phyloP scores from a whole-genome alignment of 2,113 vertebrate species.

The Erythrocebus patas region DNA sequence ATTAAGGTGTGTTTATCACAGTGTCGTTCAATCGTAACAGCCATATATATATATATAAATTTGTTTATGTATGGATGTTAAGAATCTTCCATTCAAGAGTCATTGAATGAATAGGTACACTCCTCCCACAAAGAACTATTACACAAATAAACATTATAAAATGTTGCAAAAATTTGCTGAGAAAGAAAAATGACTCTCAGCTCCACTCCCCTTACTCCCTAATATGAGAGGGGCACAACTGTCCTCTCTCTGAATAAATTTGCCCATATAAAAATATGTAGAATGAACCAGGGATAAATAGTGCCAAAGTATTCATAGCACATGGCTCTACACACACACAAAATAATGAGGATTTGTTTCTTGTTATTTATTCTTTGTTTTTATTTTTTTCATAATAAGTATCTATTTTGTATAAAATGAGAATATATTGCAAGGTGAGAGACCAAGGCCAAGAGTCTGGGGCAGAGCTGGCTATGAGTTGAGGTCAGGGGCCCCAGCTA shows the following conservation, averaged over 20 bases:
- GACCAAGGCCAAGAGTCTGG: not conserved
- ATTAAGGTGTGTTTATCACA: not conserved
- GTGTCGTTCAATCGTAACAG: not conserved
- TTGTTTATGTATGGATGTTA: too few relatives aligned
- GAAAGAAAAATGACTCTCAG: not conserved
- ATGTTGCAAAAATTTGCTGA: not conserved
- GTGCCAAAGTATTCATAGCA: not conserved
- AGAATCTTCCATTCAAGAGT: not conserved
- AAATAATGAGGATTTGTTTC: not conserved
- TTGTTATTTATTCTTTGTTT: not conserved
- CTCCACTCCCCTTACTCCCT: not conserved
- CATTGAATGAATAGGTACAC: not conserved
- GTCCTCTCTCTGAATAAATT: conserved; percentile 21
- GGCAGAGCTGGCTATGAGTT: rapidly evolving
- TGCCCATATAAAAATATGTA: not conserved
- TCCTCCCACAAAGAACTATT: not conserved
- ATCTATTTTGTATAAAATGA: not conserved
- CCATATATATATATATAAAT: not conserved
- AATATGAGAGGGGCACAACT: not conserved
- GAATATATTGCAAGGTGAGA: not conserved
- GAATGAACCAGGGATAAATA: not conserved
- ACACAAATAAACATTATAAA: not conserved
- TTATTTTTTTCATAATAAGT: not conserved
- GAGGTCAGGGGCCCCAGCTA: rapidly evolving
- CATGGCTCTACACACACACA: not conserved